Evolutionary conservation across 2,113 vertebrate genomes (phyloP).

Genomic region (Thryonomys swinderianus): DNA sequence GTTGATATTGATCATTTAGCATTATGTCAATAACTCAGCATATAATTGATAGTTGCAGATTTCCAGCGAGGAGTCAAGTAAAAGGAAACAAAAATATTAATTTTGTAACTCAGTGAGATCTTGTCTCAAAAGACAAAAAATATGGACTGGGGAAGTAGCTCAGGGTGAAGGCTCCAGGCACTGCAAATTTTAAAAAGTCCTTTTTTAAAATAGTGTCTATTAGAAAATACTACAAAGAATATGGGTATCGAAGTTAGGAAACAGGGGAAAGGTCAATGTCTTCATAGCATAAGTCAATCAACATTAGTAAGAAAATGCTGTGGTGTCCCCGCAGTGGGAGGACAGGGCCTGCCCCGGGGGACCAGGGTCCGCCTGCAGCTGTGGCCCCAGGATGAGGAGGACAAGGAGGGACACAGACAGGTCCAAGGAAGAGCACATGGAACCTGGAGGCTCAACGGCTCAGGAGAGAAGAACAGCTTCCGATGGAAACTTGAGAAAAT

Average conservation of each 20-base stretch:
- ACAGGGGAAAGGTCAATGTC: background rate
- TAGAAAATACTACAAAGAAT: background rate
- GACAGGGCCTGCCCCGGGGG: no score
- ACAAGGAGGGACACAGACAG: background rate
- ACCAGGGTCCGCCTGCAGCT: no score
- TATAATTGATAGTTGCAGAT: background rate
- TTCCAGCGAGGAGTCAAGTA: background rate
- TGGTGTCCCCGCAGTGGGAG: fast-evolving
- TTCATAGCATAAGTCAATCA: background rate
- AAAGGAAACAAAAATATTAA: background rate
- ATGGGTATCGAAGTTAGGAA: background rate
- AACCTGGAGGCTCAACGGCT: background rate
- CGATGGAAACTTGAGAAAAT: background rate
- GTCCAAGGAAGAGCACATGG: background rate
- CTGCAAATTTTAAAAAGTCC: background rate
- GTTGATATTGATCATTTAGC: background rate
- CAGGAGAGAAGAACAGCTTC: background rate
- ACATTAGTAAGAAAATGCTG: background rate
- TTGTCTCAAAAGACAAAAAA: background rate
- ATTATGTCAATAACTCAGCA: background rate
- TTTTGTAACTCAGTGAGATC: background rate
- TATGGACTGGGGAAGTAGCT: background rate
- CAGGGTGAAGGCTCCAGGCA: background rate
- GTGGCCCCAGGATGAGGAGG: background rate
- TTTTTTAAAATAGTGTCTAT: background rate